Conservation (phyloP, 2,888 invertebrate genomes). For the Tolmerus cingulatus region DNA sequence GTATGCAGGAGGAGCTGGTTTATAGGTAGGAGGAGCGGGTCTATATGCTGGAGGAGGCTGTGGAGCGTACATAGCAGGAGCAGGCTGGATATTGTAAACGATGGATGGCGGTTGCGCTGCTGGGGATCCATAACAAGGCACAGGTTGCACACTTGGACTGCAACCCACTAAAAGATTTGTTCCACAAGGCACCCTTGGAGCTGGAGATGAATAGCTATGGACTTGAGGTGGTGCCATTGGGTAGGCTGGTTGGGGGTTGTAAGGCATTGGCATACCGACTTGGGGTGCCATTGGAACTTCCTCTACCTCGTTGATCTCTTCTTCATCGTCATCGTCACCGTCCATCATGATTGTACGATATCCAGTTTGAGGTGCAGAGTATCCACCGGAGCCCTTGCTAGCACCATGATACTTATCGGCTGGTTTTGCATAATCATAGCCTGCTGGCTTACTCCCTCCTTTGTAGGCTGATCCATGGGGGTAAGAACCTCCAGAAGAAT, state of each 20-base stretch:
- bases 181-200: constrained; percentile 41
- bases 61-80: constrained; percentile 2
- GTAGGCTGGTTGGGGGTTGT: background rate
- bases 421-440: background rate
- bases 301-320: background rate
- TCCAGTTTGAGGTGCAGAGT: background rate
- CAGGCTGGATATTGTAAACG: background rate
- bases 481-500: background rate
- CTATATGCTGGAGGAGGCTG: background rate
- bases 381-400: background rate
- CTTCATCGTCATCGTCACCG: background rate
- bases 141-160: constrained; percentile 38
- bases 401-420: background rate
- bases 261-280: background rate
- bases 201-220: constrained; percentile 42
- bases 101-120: background rate
- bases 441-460: background rate
- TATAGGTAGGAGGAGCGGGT: background rate
- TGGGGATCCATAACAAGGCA: constrained; percentile 34
- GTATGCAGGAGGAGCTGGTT: background rate
- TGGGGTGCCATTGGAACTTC: background rate
- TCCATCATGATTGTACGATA: background rate
- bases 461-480: background rate
- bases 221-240: background rate
- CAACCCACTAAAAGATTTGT: constrained; percentile 42